These are phyloP conservation scores for Mormoops blainvillei DNA, from an alignment of 2,113 vertebrate genomes.

Conservation along the genomic window DNA sequence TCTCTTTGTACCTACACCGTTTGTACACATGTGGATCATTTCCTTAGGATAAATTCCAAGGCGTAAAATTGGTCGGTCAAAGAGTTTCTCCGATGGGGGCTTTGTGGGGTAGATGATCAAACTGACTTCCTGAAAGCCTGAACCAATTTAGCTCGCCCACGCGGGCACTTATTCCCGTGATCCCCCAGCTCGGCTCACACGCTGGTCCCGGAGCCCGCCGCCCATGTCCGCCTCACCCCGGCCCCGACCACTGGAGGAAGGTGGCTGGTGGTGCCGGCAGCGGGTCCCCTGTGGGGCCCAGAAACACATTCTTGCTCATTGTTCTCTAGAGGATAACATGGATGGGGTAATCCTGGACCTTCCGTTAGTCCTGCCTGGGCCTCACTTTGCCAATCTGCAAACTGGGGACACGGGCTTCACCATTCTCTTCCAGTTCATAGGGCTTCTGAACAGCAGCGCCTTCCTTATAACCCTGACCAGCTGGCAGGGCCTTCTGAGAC, in stretches of 20 bases:
- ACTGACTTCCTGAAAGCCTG: not conserved
- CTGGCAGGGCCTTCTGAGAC: not conserved
- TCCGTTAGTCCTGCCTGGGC: not conserved
- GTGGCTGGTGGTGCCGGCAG: not conserved
- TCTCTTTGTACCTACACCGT: not conserved
- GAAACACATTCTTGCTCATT: not conserved
- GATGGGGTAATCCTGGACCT: not conserved
- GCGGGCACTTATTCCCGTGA: not conserved
- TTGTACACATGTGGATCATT: not conserved
- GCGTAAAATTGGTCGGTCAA: not conserved
- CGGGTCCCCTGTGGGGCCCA: not conserved
- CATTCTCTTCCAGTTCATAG: not conserved
- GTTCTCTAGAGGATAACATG: accelerated
- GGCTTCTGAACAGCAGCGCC: not conserved
- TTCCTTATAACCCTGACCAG: not conserved
- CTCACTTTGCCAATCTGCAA: not conserved
- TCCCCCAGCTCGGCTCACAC: not conserved
- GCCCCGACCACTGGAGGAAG: not conserved
- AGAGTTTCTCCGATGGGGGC: not conserved
- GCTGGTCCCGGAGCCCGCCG: not conserved
- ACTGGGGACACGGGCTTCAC: accelerated
- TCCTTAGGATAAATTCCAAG: not conserved
- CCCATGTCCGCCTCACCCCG: accelerated
- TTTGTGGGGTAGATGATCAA: not conserved
- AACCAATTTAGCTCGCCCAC: accelerated